These are phyloP conservation scores for Coremacera marginata DNA, from an alignment of 2,888 invertebrate species.

Conservation along the genomic window DNA sequence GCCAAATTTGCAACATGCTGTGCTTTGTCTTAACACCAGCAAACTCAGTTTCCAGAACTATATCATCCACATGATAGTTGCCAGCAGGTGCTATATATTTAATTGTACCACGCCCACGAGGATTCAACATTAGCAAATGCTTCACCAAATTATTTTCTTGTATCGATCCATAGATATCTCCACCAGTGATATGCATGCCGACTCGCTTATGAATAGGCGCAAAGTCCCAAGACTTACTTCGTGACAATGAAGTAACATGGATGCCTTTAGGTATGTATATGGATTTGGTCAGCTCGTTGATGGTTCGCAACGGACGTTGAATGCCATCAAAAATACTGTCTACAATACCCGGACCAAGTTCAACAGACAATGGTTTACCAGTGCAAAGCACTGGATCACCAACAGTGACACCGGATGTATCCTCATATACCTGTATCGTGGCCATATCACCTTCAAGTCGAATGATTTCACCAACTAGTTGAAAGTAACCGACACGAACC, in stretches of 20 bases:
- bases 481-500: slow-evolving; percentile 97
- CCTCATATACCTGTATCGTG: slow-evolving; percentile 98
- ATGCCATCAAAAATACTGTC: slow-evolving; percentile 99
- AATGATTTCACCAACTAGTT: slow-evolving; percentile 99
- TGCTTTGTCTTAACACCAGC: slow-evolving; percentile 92
- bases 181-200: slow-evolving; percentile 97
- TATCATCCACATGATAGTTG: slow-evolving; percentile 92
- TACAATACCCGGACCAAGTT: slow-evolving; percentile 98
- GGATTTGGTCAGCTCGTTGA: slow-evolving; percentile 89
- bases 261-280: slow-evolving; percentile 99
- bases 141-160: slow-evolving; percentile 97
- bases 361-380: slow-evolving; percentile 98
- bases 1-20: slow-evolving; percentile 99
- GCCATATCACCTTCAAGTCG: slow-evolving; percentile 99
- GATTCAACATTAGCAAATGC: slow-evolving; percentile 96
- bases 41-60: slow-evolving; percentile 97
- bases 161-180: slow-evolving; percentile 95
- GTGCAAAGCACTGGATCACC: slow-evolving; percentile 98
- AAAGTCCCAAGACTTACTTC: slow-evolving; percentile 91
- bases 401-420: slow-evolving; percentile 97
- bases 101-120: slow-evolving; percentile 94
- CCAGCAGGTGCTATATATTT: slow-evolving; percentile 94
- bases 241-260: slow-evolving; percentile 89
- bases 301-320: slow-evolving; percentile 96
- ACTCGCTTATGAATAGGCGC: slow-evolving; percentile 82